Base-by-base conservation (phyloP, 2,113 vertebrate genomes). In the Sphaerodactylus townsendi region DNA sequence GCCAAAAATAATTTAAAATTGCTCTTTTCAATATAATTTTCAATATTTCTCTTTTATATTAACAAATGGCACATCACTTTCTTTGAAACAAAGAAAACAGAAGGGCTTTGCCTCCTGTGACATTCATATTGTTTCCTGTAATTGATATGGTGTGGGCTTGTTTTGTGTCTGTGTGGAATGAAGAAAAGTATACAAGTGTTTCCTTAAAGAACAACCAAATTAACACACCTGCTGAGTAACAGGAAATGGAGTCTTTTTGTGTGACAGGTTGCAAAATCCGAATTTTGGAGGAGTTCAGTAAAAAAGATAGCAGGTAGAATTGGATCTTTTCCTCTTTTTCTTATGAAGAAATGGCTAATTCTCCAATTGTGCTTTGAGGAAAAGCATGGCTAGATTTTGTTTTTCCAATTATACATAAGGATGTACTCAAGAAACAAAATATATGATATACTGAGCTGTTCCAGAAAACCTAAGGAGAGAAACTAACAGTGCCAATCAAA, bases 1-100 rank as follows among this genome's bases (percentile, higher is more conserved):
- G 97, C 97, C 98, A 97, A 98, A 99, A 99, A 99, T 99, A 99
- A 99, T 99, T 99, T 99, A 98, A 98, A 98, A 98, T 99, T 98
- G 98, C 98, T 99, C 97, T 98, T 98, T 98, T 97, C 97, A 97
- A 98, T 99, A 99, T 99, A 98, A 97, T 97, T 62, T 98, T 98
- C 97, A 97, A 97, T 99, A 98, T 96, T 98, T 98, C 97, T 98
- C 97, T 99, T 98, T 98, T 97, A 97, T 99, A 98, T 98, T 98
- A 98, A 98, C 98, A 99, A 98, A 99, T 99, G 98, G 98, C 98
- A 99, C 98, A 98, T 98, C 97, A 97, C 96, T 96, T 98, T 98
- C 97, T 98, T 98, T 98, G 97, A 98, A 97, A 98, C 97, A 98
- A 98, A 98, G 98, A 98, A 97, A 96, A 98, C 97, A 98, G 97